Percentiles rank a stretch among this genome's conserved stretches.
Conservation (phyloP, 2,888 invertebrate species). For the Diabrotica balteata region DNA sequence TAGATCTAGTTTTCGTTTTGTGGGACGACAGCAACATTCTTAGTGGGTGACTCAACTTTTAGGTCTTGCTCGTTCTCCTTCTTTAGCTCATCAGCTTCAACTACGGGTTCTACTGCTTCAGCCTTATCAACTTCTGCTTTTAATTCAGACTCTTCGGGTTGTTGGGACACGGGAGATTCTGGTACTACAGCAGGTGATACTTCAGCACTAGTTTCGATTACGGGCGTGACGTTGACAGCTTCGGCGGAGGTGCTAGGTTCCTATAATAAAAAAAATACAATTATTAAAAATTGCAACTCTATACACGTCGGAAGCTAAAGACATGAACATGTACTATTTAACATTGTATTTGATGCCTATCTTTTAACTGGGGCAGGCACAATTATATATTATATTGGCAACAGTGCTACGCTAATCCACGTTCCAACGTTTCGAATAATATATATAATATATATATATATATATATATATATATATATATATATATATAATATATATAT, state of each 20-base stretch:
- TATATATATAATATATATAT: no score
- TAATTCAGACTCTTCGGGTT: background rate
- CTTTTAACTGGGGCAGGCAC: no score
- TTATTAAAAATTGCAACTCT: background rate
- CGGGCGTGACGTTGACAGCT: background rate
- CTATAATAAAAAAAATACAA: constrained; percentile 1
- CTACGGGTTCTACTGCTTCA: background rate
- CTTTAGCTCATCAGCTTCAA: constrained; percentile 6
- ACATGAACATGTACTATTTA: no score
- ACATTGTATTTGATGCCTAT: no score
- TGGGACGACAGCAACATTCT: constrained; percentile 5
- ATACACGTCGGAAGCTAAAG: background rate
- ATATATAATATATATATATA: no score
- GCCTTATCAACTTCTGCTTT: background rate
- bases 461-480: no score
- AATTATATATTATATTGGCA: no score
- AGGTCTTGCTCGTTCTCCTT: background rate
- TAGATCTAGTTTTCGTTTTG: constrained; percentile 7
- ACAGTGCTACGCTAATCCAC: no score
- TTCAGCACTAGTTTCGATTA: constrained; percentile 6
- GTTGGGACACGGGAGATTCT: background rate
- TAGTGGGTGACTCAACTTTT: background rate
- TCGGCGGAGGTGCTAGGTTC: constrained; percentile 19
- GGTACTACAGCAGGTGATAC: background rate
- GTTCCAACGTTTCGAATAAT: no score